Evolutionary conservation across 2,113 vertebrate genomes (phyloP).

Genomic region (Platysternon megacephalum): DNA sequence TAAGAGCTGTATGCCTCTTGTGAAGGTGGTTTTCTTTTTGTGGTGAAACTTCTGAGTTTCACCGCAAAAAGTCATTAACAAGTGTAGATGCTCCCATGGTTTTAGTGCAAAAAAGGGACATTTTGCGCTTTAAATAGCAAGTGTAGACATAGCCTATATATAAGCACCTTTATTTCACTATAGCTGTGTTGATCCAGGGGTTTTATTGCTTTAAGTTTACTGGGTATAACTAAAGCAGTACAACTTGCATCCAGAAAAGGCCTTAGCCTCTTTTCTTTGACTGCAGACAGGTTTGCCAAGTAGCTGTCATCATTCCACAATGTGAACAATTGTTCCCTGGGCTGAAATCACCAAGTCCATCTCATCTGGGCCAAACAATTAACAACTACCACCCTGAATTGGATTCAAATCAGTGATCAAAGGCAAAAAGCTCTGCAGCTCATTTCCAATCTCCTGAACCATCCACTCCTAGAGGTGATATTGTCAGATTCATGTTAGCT

Average conservation of each 20-base stretch:
- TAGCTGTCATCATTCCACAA: slow-evolving; percentile 17
- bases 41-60: too few species aligned
- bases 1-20: too few species aligned
- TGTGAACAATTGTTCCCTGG: not conserved
- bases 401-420: not conserved
- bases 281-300: not conserved
- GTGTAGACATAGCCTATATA: too few species aligned
- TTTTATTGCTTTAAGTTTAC: not conserved
- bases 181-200: not conserved
- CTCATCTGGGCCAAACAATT: not conserved
- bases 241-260: not conserved
- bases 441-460: not conserved
- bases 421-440: not conserved
- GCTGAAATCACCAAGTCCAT: not conserved
- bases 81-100: too few species aligned
- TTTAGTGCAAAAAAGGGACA: too few species aligned
- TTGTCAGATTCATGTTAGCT: not conserved
- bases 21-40: too few species aligned
- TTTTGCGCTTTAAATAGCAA: too few species aligned
- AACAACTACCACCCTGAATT: not conserved
- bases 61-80: too few species aligned
- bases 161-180: not conserved
- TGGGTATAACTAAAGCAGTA: not conserved
- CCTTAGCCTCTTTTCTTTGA: not conserved
- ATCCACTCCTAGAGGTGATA: not conserved